Evolutionary conservation across 2,113 vertebrate species (phyloP).

Genomic region (Plecotus auritus): DNA sequence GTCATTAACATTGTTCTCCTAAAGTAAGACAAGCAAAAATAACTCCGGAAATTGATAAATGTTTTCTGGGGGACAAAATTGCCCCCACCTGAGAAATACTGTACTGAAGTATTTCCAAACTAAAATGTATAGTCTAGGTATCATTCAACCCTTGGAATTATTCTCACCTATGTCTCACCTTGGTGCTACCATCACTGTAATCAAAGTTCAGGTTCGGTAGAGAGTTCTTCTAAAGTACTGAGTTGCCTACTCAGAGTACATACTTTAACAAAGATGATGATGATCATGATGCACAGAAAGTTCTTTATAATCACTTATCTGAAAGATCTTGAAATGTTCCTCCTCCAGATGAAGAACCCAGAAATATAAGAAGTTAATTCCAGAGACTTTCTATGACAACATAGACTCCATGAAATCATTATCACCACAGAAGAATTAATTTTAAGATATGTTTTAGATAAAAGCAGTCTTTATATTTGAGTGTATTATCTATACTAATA

Average conservation of each 20-base stretch:
- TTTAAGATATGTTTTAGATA: neutral
- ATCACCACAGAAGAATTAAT: neutral
- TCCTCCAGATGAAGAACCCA: neutral
- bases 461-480: neutral
- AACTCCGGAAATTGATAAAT: neutral
- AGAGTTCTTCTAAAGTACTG: neutral
- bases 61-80: neutral
- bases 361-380: neutral
- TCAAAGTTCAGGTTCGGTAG: neutral
- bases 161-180: neutral
- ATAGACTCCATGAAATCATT: neutral
- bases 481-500: neutral
- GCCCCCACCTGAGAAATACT: neutral
- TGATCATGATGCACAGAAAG: neutral
- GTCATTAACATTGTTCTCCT: neutral
- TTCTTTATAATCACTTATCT: neutral
- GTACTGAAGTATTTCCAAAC: neutral
- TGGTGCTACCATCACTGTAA: neutral
- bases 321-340: neutral
- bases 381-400: neutral
- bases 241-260: neutral
- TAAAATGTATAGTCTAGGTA: neutral
- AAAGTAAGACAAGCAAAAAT: neutral
- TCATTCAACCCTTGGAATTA: neutral
- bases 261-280: neutral